Evolutionary conservation across 1,140 invertebrate genomes (phyloP).

Genomic region (Cydia amplana): DNA sequence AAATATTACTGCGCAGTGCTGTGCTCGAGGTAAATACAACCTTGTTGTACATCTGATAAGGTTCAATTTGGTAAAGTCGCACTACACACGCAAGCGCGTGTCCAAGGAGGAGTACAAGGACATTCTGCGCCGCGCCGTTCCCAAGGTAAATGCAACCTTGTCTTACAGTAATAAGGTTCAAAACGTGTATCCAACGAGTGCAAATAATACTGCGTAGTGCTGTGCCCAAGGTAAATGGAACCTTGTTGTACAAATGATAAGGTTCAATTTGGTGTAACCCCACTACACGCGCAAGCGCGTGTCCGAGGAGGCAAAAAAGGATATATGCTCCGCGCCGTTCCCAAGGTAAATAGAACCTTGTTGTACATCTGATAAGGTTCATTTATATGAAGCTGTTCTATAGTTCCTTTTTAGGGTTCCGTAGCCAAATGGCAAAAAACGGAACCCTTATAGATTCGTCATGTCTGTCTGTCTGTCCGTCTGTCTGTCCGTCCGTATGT

Average conservation of each 20-base stretch:
- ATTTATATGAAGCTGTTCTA: no score
- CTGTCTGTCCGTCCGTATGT: no score
- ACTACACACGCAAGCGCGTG: slow-evolving; percentile 96
- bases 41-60: not conserved
- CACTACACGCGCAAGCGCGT: slow-evolving; percentile 97
- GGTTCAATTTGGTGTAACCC: slow-evolving; percentile 87
- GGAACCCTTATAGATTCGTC: no score
- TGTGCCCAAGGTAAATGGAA: slow-evolving; percentile 86
- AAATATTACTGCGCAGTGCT: slow-evolving; percentile 87
- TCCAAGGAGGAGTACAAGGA: slow-evolving; percentile 99
- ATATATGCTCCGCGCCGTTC: slow-evolving; percentile 96
- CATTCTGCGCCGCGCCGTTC: slow-evolving; percentile 96
- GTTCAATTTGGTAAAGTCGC: slow-evolving; percentile 88
- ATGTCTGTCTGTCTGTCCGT: no score
- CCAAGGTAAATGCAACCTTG: slow-evolving; percentile 84
- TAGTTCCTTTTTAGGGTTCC: no score
- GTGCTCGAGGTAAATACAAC: slow-evolving; percentile 85
- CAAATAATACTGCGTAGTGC: slow-evolving; percentile 89
- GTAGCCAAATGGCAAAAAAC: no score
- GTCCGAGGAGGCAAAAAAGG: slow-evolving; percentile 98
- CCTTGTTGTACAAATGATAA: not conserved
- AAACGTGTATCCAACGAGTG: slow-evolving; percentile 91
- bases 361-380: no score
- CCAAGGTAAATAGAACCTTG: slow-evolving; percentile 93
- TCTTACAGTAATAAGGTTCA: not conserved